Conservation (phyloP, 2,888 invertebrate genomes). For the Dicroscelio sp. region DNA sequence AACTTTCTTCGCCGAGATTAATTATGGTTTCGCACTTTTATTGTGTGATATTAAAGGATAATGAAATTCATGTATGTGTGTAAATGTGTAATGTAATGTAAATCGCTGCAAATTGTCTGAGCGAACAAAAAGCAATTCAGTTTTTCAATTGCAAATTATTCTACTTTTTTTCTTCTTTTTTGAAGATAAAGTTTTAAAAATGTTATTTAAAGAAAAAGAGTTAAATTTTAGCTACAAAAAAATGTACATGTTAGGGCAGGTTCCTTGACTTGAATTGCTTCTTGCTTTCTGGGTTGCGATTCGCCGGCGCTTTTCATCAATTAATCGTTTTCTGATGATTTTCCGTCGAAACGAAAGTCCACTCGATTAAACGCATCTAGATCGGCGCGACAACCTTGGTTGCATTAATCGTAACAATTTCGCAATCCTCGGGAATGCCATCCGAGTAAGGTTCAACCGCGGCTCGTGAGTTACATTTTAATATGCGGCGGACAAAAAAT, state of each 20-base stretch:
- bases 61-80: no score
- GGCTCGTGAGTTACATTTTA: conserved; percentile 64
- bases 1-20: no score
- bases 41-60: no score
- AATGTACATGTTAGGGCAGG: neutral
- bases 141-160: no score
- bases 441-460: conserved; percentile 66
- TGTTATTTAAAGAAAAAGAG: no score
- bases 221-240: no score
- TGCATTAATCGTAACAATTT: conserved; percentile 73
- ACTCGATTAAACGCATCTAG: conserved; percentile 66
- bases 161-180: no score
- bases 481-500: conserved; percentile 52
- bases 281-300: neutral
- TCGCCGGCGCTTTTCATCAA: conserved; percentile 27
- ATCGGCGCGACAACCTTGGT: conserved; percentile 69
- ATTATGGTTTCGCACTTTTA: no score
- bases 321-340: conserved; percentile 44
- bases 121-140: no score
- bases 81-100: no score
- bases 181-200: no score
- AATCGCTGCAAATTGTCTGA: no score
- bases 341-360: conserved; percentile 74
- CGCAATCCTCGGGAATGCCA: conserved; percentile 72
- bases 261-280: neutral